These are phyloP conservation scores for Panzeria rudis DNA, from an alignment of 2,888 invertebrate species.

Conservation along the genomic window DNA sequence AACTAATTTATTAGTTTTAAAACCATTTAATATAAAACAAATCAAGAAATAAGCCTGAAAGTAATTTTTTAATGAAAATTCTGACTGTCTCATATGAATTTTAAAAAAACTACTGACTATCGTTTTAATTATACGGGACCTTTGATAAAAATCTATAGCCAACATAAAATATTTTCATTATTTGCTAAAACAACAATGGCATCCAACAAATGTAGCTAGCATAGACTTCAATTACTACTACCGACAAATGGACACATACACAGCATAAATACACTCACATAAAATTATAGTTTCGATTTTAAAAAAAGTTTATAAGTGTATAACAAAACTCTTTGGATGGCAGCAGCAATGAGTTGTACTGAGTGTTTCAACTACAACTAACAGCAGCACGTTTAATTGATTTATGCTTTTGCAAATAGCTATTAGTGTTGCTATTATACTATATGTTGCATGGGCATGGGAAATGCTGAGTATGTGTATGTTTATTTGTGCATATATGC, in stretches of 20 bases:
- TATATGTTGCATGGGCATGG: constrained; percentile 37
- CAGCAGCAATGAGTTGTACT: constrained; percentile 28
- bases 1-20: too few relatives aligned
- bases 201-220: constrained; percentile 55
- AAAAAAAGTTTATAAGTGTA: constrained; percentile 11
- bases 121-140: not conserved
- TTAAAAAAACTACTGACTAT: not conserved
- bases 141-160: constrained; percentile 27
- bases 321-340: constrained; percentile 38
- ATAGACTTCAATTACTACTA: constrained; percentile 38
- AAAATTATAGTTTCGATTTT: constrained; percentile 13
- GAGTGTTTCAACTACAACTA: constrained; percentile 54
- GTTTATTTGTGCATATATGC: not conserved
- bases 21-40: too few relatives aligned
- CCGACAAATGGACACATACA: constrained; percentile 26
- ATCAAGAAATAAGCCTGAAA: too few relatives aligned
- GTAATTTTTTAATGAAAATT: not conserved
- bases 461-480: not conserved
- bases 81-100: not conserved
- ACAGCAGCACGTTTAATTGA: constrained; percentile 73
- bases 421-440: constrained; percentile 66
- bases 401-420: constrained; percentile 73
- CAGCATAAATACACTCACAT: not conserved
- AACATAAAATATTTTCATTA: constrained; percentile 48
- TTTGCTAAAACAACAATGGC: constrained; percentile 52